A percentile compares a stretch with the other conserved stretches of the same genome.
phyloP scores from a whole-genome alignment of 2,888 invertebrate species.

The Papilio gigon region DNA sequence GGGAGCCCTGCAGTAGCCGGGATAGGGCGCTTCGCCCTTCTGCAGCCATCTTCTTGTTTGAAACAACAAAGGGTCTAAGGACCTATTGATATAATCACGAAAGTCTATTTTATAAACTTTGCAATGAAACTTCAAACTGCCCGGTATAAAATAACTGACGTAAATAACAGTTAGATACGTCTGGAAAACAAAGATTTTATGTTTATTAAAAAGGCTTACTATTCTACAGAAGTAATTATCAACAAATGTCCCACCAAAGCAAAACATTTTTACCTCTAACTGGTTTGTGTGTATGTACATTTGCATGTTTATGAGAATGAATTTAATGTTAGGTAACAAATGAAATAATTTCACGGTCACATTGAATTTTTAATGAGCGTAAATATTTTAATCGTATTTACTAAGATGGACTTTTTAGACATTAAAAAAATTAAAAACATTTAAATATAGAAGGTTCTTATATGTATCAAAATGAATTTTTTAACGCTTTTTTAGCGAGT shows the following conservation, averaged over 20 bases:
- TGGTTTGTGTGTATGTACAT: slow-evolving; percentile 13
- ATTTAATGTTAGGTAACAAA: slow-evolving; percentile 14
- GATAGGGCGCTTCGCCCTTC: slow-evolving; percentile 64
- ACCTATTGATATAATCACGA: slow-evolving; percentile 45
- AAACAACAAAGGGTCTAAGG: slow-evolving; percentile 40
- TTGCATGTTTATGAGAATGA: not conserved
- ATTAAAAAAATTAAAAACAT: too few relatives aligned
- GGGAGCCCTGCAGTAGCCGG: slow-evolving; percentile 72
- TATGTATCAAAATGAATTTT: too few relatives aligned
- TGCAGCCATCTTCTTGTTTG: slow-evolving; percentile 63
- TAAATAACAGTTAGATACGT: slow-evolving; percentile 59
- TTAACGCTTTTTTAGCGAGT: too few relatives aligned
- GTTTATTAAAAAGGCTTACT: not conserved
- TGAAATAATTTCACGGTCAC: slow-evolving; percentile 18
- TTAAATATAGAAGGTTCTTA: too few relatives aligned
- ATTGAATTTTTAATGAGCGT: slow-evolving; percentile 5
- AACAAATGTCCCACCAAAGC: too few relatives aligned
- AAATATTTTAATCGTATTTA: not conserved
- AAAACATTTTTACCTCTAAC: slow-evolving; percentile 17
- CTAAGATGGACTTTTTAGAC: not conserved
- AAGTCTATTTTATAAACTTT: slow-evolving; percentile 49
- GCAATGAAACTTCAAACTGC: slow-evolving; percentile 57
- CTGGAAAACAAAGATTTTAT: slow-evolving; percentile 52
- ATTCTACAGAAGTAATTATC: not conserved
- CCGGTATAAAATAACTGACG: slow-evolving; percentile 62